Evolutionary conservation across 2,888 invertebrate species (phyloP), one percentile per base, ranked within the genome.

Genomic region (Cheiracanthium punctorium): DNA sequence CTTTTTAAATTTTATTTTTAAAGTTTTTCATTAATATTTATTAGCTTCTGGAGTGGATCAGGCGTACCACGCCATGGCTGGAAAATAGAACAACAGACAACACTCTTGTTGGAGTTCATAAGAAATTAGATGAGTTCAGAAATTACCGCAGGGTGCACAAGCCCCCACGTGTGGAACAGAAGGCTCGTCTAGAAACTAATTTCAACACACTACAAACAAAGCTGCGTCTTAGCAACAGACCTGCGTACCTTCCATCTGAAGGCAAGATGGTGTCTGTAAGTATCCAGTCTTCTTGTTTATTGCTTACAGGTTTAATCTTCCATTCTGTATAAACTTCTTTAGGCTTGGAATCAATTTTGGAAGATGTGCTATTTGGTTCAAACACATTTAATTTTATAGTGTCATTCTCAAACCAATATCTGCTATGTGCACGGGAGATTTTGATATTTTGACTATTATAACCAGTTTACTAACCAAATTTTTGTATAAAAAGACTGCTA

Each of bases 181-280:
- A 99, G 93, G 98, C 98, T 90, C 97, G 97, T 93, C 94, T 99
- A 91, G 99, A 99, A 94, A 99, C 99, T 90, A 98, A 98, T 93
- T 99, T 99, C 94, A 99, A 99, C 94, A 99, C 99, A 86, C 94
- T 99, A 91, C 99, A 99, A 93, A 99, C 99, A 89, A 98, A 99
- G 92, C 94, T 99, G 91, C 95, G 99, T 91, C 94, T 99, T 90
- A 98, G 97, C 92, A 99, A 99, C 93, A 95, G 99, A 91, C 99
- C 99, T 80, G 99, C 99, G 48, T 99, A 99, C 93, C 96, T 99
- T 95, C 99, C 99, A 90, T 98, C 98, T 87, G 99, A 99, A 93
- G 99, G 99, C 91, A 99, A 99, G 93, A 97, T 98, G 95, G 97
- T 99, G 89, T 96, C 97, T 90, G 96, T 96, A 93, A 93, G 95